A percentile compares a stretch with the other conserved stretches of the same genome.
phyloP scores from a whole-genome alignment of 2,888 invertebrate genomes.

The Drosophila borborema region DNA sequence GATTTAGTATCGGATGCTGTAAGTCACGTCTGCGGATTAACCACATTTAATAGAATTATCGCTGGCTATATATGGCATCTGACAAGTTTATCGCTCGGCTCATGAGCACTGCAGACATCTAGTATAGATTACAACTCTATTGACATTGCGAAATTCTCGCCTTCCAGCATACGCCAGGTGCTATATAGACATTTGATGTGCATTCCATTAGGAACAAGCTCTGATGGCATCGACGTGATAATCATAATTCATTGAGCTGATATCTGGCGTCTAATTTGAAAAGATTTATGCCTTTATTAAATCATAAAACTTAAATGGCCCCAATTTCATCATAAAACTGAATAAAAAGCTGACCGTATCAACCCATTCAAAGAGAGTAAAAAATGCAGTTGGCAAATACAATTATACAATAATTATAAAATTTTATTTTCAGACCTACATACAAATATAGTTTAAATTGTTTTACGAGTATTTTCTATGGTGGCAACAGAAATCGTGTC shows the following conservation, averaged over 20 bases:
- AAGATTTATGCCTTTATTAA: slow-evolving; percentile 27
- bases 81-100: slow-evolving; percentile 51
- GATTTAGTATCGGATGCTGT: slow-evolving; percentile 62
- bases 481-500: slow-evolving; percentile 10
- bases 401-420: slow-evolving; percentile 25
- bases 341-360: slow-evolving; percentile 1
- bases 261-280: not conserved
- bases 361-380: not conserved
- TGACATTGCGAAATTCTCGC: slow-evolving; percentile 39
- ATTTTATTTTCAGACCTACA: slow-evolving; percentile 41
- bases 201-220: slow-evolving; percentile 21
- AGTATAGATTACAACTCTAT: slow-evolving; percentile 63
- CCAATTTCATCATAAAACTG: slow-evolving; percentile 14
- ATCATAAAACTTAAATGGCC: slow-evolving; percentile 6
- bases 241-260: slow-evolving; percentile 12
- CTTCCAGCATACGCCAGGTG: not conserved
- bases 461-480: slow-evolving; percentile 16
- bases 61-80: slow-evolving; percentile 35
- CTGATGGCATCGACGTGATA: slow-evolving; percentile 42
- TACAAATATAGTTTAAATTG: slow-evolving; percentile 18
- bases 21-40: slow-evolving; percentile 65
- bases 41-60: slow-evolving; percentile 44
- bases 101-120: slow-evolving; percentile 33
- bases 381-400: slow-evolving; percentile 9
- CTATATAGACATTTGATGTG: not conserved